Conservation (phyloP, 2,113 vertebrate genomes). For the Oryzias woworae region DNA sequence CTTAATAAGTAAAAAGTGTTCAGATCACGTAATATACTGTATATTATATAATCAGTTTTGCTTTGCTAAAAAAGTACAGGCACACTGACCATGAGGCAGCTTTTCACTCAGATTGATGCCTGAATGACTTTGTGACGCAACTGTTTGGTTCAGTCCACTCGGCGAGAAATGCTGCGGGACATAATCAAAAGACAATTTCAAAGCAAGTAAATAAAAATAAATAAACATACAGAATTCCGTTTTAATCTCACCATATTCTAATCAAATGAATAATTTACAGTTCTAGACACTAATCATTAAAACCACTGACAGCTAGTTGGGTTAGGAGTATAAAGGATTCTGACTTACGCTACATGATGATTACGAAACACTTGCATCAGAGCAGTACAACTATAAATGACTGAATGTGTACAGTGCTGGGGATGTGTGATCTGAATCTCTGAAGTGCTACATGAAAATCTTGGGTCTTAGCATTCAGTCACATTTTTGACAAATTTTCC, state of each 20-base stretch:
- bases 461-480: too few species aligned
- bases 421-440: too few species aligned
- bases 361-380: too few species aligned
- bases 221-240: conserved; percentile 4
- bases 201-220: neutral
- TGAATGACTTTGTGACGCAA: conserved; percentile 26
- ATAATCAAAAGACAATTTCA: conserved; percentile 16
- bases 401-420: too few species aligned
- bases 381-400: too few species aligned
- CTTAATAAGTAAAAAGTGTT: conserved; percentile 2
- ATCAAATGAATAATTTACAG: conserved; percentile 15
- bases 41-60: neutral
- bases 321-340: too few species aligned
- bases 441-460: too few species aligned
- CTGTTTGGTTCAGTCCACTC: conserved; percentile 26
- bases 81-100: conserved; percentile 25
- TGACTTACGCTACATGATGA: too few species aligned
- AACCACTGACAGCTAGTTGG: too few species aligned
- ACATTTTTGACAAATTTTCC: too few species aligned
- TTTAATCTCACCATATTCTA: conserved; percentile 6
- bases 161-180: conserved; percentile 31
- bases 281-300: neutral
- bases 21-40: neutral
- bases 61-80: neutral
- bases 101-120: conserved; percentile 20